Conservation (phyloP, 2,113 vertebrate genomes). For the Synchiropus splendidus region DNA sequence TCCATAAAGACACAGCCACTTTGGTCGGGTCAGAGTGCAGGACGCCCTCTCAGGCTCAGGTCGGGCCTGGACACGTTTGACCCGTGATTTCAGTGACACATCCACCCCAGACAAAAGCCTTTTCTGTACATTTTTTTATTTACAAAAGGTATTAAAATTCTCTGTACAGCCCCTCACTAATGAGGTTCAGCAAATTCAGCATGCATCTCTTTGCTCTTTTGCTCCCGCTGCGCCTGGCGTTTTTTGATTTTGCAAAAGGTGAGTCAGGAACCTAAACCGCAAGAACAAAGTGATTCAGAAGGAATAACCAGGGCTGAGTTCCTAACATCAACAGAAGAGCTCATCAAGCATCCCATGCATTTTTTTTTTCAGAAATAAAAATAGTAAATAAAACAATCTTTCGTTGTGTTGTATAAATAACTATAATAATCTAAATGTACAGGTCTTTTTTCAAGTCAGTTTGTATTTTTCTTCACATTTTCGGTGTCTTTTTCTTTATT, state of each 20-base stretch:
- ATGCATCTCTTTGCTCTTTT: conserved; percentile 92
- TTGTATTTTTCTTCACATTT: conserved; percentile 39
- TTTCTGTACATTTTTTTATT: conserved; percentile 99
- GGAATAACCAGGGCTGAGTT: conserved; percentile 58
- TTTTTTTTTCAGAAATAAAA: conserved; percentile 47
- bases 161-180: conserved; percentile 93
- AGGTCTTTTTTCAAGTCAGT: conserved; percentile 68
- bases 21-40: too few relatives aligned
- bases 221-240: conserved; percentile 80
- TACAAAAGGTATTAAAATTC: conserved; percentile 99
- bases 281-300: conserved; percentile 35
- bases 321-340: conserved; percentile 75
- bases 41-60: too few relatives aligned
- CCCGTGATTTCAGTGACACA: too few relatives aligned
- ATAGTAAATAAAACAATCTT: conserved; percentile 56
- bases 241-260: conserved; percentile 77
- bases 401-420: conserved; percentile 78
- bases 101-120: conserved; percentile 23
- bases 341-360: conserved; percentile 94
- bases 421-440: conserved; percentile 80
- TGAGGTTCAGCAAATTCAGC: conserved; percentile 86
- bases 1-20: too few relatives aligned
- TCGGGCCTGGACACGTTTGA: too few relatives aligned
- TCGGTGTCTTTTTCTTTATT: conserved; percentile 38
- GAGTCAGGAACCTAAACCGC: conserved; percentile 56